phyloP scores from a whole-genome alignment of 2,797 vertebrate genomes.

The Melopsittacus undulatus region DNA sequence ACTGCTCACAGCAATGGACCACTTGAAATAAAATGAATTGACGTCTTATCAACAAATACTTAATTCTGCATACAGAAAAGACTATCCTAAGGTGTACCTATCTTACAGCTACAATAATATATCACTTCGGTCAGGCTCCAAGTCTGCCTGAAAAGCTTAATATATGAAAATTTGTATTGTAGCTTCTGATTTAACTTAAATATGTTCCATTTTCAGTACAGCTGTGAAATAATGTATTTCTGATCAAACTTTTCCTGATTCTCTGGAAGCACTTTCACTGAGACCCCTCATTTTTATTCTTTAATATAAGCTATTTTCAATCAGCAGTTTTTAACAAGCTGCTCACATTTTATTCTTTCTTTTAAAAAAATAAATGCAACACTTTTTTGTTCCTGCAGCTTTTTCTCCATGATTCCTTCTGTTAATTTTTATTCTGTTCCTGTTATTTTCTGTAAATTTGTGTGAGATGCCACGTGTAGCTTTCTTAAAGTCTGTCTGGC shows the following conservation, averaged over 20 bases:
- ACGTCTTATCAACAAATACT: neutral
- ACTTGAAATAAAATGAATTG: neutral
- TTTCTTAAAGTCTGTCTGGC: neutral
- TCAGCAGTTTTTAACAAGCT: neutral
- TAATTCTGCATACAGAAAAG: neutral
- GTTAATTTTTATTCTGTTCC: neutral
- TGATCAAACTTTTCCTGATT: neutral
- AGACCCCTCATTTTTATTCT: neutral
- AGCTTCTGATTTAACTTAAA: neutral
- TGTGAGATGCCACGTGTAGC: neutral
- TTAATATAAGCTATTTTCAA: neutral
- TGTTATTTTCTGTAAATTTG: neutral
- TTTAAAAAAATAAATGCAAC: neutral
- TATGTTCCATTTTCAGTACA: neutral
- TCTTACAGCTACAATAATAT: neutral
- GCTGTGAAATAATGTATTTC: neutral
- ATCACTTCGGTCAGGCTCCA: neutral
- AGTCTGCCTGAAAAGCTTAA: neutral
- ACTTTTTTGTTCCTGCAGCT: neutral
- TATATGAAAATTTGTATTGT: neutral
- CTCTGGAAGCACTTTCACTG: neutral
- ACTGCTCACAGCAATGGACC: neutral
- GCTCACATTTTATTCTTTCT: fast-evolving
- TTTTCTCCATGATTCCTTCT: neutral
- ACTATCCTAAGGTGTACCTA: neutral